Percentiles rank a stretch among this genome's conserved stretches.
Conservation (phyloP, 2,797 vertebrate species). For the Amniataba percoides region DNA sequence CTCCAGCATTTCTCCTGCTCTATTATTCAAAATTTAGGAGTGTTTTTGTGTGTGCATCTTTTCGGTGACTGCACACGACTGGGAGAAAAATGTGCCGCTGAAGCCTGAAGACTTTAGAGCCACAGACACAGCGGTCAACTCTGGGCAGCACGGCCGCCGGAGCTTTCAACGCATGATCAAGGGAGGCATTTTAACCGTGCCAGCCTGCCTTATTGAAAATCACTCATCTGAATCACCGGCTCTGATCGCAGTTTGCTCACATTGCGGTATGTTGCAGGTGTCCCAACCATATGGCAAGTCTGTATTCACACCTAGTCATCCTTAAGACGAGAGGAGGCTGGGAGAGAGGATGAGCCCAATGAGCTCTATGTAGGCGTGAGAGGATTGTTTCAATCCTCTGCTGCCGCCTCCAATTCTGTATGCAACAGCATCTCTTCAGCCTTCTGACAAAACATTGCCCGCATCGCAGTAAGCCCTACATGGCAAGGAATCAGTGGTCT, state of each 20-base stretch:
- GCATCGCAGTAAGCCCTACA: slow-evolving; percentile 33
- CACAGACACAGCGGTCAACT: neutral
- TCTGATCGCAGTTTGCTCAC: slow-evolving; percentile 25
- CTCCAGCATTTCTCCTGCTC: slow-evolving; percentile 52
- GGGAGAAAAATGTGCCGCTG: neutral
- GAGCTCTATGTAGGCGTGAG: slow-evolving; percentile 27
- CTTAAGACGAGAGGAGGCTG: slow-evolving; percentile 21
- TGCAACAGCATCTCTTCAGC: slow-evolving; percentile 19
- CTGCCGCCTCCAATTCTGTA: slow-evolving; percentile 9
- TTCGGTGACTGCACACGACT: neutral
- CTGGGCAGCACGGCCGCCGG: neutral
- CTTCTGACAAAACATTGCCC: slow-evolving; percentile 35
- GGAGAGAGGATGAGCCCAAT: slow-evolving; percentile 28
- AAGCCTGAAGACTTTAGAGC: neutral
- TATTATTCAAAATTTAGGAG: slow-evolving; percentile 60
- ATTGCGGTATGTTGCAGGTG: slow-evolving; percentile 12
- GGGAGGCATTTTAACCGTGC: neutral
- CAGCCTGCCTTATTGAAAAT: neutral
- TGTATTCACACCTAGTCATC: slow-evolving; percentile 39
- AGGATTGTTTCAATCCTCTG: slow-evolving; percentile 26
- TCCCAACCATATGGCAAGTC: slow-evolving; percentile 33
- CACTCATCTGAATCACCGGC: slow-evolving; percentile 8
- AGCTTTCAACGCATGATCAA: neutral
- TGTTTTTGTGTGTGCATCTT: slow-evolving; percentile 19
- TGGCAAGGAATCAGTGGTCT: slow-evolving; percentile 17